Conservation (phyloP, 2,888 invertebrate genomes). For the Oligia fasciuncula region DNA sequence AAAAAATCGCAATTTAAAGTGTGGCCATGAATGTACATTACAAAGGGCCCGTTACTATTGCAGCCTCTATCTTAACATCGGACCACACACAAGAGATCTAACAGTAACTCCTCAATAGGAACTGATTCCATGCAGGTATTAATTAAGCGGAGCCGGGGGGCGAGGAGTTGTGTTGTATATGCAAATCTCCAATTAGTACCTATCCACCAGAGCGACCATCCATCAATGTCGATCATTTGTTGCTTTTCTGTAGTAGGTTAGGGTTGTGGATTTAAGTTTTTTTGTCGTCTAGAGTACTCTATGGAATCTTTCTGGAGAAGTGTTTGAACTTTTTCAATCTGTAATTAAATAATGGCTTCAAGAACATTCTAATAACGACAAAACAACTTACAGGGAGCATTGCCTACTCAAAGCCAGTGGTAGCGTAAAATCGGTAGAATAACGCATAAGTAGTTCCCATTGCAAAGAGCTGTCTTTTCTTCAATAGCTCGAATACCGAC, state of each 20-base stretch:
- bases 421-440: no score
- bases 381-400: neutral
- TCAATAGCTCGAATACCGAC: neutral
- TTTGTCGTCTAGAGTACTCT: neutral
- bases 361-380: neutral
- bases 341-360: neutral
- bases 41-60: conserved; percentile 29
- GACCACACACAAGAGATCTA: conserved; percentile 54
- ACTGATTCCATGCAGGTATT: conserved; percentile 56
- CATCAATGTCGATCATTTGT: conserved; percentile 72
- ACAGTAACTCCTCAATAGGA: conserved; percentile 56
- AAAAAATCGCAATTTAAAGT: no score
- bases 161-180: conserved; percentile 62
- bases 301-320: neutral
- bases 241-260: conserved; percentile 41
- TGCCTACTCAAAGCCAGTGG: neutral
- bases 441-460: neutral
- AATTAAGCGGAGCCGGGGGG: conserved; percentile 49
- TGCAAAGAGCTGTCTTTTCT: neutral
- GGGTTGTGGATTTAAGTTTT: conserved; percentile 43
- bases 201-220: conserved; percentile 69
- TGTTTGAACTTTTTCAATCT: neutral
- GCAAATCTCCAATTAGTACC: conserved; percentile 82
- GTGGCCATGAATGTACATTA: neutral
- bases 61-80: neutral